These are phyloP conservation scores for Carollia perspicillata DNA, from an alignment of 2,113 vertebrate genomes.

Conservation along the genomic window DNA sequence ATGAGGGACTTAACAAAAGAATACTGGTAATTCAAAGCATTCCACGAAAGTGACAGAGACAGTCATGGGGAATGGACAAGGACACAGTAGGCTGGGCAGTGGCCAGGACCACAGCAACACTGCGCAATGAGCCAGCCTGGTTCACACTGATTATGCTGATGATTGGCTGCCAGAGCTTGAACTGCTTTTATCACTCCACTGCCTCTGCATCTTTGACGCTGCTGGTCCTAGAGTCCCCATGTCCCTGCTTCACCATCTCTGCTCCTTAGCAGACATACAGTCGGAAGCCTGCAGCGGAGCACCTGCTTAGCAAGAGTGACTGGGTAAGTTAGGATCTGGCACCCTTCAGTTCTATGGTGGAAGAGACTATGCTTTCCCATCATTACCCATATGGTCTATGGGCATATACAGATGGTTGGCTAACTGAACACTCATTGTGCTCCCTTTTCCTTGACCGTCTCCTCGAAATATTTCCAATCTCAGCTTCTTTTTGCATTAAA, in stretches of 20 bases:
- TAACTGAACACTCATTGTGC: neutral
- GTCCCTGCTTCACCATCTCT: neutral
- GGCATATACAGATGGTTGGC: neutral
- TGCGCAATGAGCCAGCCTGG: neutral
- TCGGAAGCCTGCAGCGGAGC: neutral
- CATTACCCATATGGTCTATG: neutral
- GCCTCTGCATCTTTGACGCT: neutral
- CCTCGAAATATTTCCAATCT: neutral
- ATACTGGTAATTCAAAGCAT: neutral
- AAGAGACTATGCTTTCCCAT: neutral
- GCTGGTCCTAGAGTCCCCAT: neutral
- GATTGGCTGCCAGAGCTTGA: rapidly evolving
- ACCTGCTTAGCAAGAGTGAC: neutral
- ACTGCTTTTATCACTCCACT: too few relatives aligned
- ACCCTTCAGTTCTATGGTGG: neutral
- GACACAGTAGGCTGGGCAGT: neutral
- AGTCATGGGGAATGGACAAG: neutral
- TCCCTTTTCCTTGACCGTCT: neutral
- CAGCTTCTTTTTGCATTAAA: neutral
- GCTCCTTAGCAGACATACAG: neutral
- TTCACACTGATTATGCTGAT: neutral
- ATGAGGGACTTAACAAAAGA: neutral
- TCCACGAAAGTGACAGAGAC: neutral
- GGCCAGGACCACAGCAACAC: neutral
- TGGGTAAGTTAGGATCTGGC: neutral